Evolutionary conservation across 2,888 invertebrate genomes (phyloP), one percentile per base, ranked within the genome.

Genomic region (Tolmerus cingulatus): DNA sequence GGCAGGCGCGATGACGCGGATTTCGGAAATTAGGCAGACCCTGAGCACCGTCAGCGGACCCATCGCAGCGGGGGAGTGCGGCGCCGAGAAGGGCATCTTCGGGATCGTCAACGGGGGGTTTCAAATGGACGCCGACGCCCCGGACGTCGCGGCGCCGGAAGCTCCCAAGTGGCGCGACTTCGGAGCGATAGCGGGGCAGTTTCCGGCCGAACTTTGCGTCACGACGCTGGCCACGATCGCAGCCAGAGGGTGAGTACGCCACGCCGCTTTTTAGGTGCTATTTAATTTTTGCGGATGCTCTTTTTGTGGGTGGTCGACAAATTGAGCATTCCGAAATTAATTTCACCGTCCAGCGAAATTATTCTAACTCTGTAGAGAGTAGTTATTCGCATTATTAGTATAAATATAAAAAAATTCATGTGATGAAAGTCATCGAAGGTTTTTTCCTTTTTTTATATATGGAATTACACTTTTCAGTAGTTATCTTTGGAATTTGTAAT

Each of bases 41-140:
- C 27, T 84, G 37, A 84, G 37, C 16, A 51, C 66, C 66, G 82
- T 66, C 16, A 66, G 66, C 12, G 40, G 66, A 16, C 82, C 57
- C 9, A 46, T 84, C 19, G 30, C 66, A 7, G 8, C 12, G 19
- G 23, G 37, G 19, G 66, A 66, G 16, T 23, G 37, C 5, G 19
- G 19, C 27, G 27, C 66, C 27, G 55, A 51, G 30, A 81, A 81
- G 27, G 7, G 37, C 40, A 1, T 46, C 30, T 23, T n/a, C 1
- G 85, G 85, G 51, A 74, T 85, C 8, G 85, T 74, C 12, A 85
- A 85, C 40, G 40, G 43, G 14, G 85, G 74, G 27, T 85, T 85
- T 74, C 85, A 85, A 16, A 85, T 85, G 85, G 85, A 85, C 34
- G 30, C 46, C 3, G 79, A 85, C 34, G 30, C 30, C 3, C 16